Evolutionary conservation across 92 coral and sea anemone species (phyloP), one percentile per base, ranked within the genome.

Genomic region (Siderastrea radians): DNA sequence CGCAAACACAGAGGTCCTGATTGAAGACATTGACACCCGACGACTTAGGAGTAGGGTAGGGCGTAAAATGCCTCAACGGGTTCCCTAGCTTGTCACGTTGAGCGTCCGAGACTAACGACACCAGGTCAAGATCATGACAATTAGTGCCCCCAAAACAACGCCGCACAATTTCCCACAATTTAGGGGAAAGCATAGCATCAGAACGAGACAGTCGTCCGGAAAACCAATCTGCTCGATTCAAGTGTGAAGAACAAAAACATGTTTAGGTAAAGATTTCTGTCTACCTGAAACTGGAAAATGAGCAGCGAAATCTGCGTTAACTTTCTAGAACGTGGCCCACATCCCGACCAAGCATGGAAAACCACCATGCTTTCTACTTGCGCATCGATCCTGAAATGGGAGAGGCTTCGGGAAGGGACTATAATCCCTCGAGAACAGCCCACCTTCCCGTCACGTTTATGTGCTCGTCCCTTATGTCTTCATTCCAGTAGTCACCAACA

Each of bases 401-500:
- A 46, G 62, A 84, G n/a, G 5, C 38, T 61, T 55, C 68, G 11
- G 93, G 86, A 54, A 79, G 80, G 10, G 90, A 57, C 71, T 60
- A 49, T 58, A 90, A n/a, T 14, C 90, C 81, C 44, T 72, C 61
- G 51, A 75, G 54, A 12, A 88, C 87, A 48, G 93, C 93, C 59
- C 49, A 90, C 80, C 78, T 68, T 51, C 79, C 90, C 80, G 85
- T 85, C 50, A 78, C 84, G 63, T 78, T 70, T 69, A 90, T 90
- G 51, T 77, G 49, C 81, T 68, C 81, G 15, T 64, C 19, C 72
- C 58, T 3, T 1, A 87, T 8, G 38, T 87, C 81, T 49, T 82
- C 84, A 12, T 38, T 70, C 94, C 89, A 91, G 67, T 91, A 91
- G 52, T 91, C 94, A n/a, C 92, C 89, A 62, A 91, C 80, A 68